Base-by-base conservation (phyloP, 1,140 invertebrate species). In the Brachionus angularis region DNA sequence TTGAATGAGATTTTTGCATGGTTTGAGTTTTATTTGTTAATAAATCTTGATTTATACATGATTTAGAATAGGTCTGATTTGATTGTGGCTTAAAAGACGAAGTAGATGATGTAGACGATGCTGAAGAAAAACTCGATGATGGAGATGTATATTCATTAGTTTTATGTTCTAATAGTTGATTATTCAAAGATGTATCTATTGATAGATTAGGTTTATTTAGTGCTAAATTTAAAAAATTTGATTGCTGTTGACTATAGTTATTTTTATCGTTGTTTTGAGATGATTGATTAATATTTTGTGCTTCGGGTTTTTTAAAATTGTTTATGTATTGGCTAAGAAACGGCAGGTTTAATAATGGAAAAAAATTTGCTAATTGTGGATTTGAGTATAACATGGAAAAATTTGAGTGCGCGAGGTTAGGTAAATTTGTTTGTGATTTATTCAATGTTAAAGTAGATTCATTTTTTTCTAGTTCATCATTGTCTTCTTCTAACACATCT, bases 141-240 rank as follows among this genome's bases (percentile, higher is more conserved):
- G 62, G 62, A 21, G 62, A 67, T 50, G 42, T 29, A 27, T 64
- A 44, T 18, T 64, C 44, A 50, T 46, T 50, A 27, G 62, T 27
- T 25, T 58, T 42, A 23, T 58, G 25, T 58, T 36, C 39, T 23
- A 23, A 42, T 12, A 39, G 27, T 58, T 58, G 5, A 29, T 12
- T 23, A 58, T 16, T 23, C 33, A 34, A 10, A n/a, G n/a, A n/a
- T n/a, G 53, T 58, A 12, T 58, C 53, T 23, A 58, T n/a, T 3
- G 53, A 58, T 18, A 58, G 33, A 55, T 55, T 55, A 34, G 52
- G 31, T 50, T 67, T 67, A 42, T 16, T 27, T 52, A 18, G 7
- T 21, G 27, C 14, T 34, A 46, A 21, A 12, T 47, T 46, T n/a
- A 29, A 50, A 21, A 25, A 50, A 29, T 67, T 29, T 27, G 31